These are phyloP conservation scores for Oncorhynchus gorbuscha DNA, from an alignment of 2,113 vertebrate species.

Conservation along the genomic window DNA sequence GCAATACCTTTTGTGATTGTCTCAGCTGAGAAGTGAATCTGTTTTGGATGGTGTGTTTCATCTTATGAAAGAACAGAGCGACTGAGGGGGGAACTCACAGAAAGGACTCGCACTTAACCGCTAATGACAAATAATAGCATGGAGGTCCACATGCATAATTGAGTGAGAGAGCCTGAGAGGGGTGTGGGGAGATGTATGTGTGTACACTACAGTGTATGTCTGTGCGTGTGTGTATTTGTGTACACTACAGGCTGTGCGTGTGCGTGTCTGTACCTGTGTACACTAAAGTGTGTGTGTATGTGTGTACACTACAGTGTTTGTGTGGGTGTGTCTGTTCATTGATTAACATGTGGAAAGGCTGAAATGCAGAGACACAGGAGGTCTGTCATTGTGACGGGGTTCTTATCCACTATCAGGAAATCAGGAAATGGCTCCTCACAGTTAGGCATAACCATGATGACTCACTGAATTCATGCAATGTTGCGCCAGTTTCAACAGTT, in stretches of 20 bases:
- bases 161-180: conserved; percentile 18
- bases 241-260: neutral
- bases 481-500: neutral
- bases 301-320: neutral
- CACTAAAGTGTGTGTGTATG: neutral
- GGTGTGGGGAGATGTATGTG: neutral
- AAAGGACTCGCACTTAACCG: conserved; percentile 8
- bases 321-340: neutral
- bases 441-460: neutral
- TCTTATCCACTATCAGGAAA: neutral
- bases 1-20: neutral
- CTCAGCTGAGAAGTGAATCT: conserved; percentile 11
- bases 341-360: neutral
- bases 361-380: conserved; percentile 1
- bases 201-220: neutral
- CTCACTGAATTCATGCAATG: neutral
- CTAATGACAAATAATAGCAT: neutral
- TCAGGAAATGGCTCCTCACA: conserved; percentile 1
- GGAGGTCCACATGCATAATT: conserved; percentile 9
- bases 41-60: neutral
- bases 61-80: neutral
- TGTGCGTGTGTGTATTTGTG: neutral
- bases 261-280: neutral
- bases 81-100: conserved; percentile 18
- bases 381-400: neutral